Conservation (phyloP, 2,797 vertebrate species). For the Crocodylus rhombifer region DNA sequence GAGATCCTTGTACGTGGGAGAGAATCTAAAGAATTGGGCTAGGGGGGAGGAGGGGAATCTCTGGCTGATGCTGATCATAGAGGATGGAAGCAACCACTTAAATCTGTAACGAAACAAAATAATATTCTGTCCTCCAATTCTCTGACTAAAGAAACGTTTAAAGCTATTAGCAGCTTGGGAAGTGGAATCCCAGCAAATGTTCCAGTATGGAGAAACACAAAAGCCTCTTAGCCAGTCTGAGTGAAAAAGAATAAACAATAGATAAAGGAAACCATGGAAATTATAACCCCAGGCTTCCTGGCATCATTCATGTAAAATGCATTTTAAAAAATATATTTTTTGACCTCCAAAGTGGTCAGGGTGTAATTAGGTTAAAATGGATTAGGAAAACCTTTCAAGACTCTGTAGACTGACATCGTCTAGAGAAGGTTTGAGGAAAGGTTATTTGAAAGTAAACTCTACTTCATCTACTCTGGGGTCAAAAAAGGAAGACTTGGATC, state of each 20-base stretch:
- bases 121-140: neutral
- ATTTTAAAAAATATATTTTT: conserved; percentile 7
- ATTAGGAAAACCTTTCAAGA: neutral
- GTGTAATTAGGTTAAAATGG: neutral
- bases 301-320: neutral
- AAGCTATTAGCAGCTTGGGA: neutral
- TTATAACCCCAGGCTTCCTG: neutral
- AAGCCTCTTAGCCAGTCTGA: neutral
- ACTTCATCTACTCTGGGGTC: neutral
- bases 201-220: neutral
- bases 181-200: neutral
- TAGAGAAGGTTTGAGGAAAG: conserved; percentile 11
- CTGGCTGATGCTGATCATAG: neutral
- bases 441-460: neutral
- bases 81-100: neutral
- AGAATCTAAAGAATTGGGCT: neutral
- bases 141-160: neutral
- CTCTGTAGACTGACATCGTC: neutral
- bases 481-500: neutral
- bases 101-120: neutral
- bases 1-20: neutral
- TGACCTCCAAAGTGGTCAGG: neutral
- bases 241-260: neutral
- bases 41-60: neutral
- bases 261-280: conserved; percentile 16